Evolutionary conservation across 2,888 invertebrate genomes (phyloP), one percentile per base, ranked within the genome.

Genomic region (Brassicogethes aeneus): DNA sequence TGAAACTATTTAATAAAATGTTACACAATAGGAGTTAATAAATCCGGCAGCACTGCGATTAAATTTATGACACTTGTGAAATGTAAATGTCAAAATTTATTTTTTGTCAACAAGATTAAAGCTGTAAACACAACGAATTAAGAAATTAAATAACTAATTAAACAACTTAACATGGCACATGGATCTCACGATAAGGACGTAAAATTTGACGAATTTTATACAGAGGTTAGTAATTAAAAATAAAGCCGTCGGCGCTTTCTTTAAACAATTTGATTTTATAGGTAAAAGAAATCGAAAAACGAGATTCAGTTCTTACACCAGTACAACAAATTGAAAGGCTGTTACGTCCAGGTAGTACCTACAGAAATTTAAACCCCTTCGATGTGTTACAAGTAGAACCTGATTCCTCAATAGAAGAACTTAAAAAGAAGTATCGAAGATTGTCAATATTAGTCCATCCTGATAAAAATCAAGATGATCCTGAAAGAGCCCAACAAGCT

Each of bases 281-380:
- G 95, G 94, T 99, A 40, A 99, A 99, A 76, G 88, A 93, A 75
- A 96, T 97, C 48, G 99, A 99, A 71, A 90, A 94, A 70, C 76
- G 93, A 55, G 99, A 99, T 71, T 89, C 97, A 3, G 92, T 93
- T 36, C 73, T 99, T 61, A 99, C 97, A 32, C 88, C 96, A 15
- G 85, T 85, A 66, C 95, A 96, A 72, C 99, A 99, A 75, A 92
- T 99, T 55, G 94, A 96, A 51, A 78, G 99, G 57, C 75, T 99
- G 45, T 77, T 95, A 42, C 77, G 97, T 55, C 94, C 97, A 44
- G 99, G 99, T 16, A 92, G 96, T 1, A 95, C 97, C 8, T 99
- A 99, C 72, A 91, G 97, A 68, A 99, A 99, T 74, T 76, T 99
- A 51, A 99, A 99, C 70, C 97, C 97, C 1, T 92, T 85, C 65